Base-by-base conservation (phyloP, 2,113 vertebrate genomes). In the Eurypyga helias region DNA sequence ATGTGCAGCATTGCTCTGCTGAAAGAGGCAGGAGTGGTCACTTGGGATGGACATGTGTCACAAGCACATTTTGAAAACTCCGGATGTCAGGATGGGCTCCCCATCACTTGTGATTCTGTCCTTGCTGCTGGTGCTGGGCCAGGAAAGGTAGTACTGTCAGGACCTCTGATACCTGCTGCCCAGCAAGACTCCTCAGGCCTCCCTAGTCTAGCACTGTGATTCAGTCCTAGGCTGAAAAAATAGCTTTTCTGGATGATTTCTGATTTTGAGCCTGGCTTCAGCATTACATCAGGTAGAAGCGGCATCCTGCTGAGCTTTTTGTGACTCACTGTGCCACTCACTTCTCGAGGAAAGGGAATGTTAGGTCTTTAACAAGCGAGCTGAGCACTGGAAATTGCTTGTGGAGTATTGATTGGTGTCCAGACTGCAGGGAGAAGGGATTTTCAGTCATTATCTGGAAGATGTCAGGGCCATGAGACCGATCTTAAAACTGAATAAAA, bases 361-460 rank as follows among this genome's bases (percentile, higher is more conserved):
- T 84, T 75, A 46, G 72, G 88, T 76, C 88, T 96, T 57, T 95
- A 95, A 89, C 31, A 58, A 96, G 93, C 1, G 0, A 93, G 89
- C 75, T 0, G 2, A 91, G 69, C 67, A 64, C 92, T 95, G 77
- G 91, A 89, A 95, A 96, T 93, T 93, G 57, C 94, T 93, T 48
- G 33, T 94, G 94, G 95, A 76, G 51, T 93, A 97, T 97, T 89
- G 96, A 97, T 95, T 89, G 52, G 92, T 89, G 86, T 55, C 88
- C 90, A 57, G 80, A 60, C 90, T 92, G 88, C 80, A 65, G 81
- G 76, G 90, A 96, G 81, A 96, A 81, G 85, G 96, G 95, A 93
- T 96, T 96, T 93, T 92, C 95, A 82, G 76, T 94, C 96, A 96
- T 95, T 97, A 89, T 60, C 72, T 67, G 80, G 79, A 82, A 89